Base-by-base conservation (phyloP, 1,140 invertebrate species). In the Cyphomyrmex costatus region DNA sequence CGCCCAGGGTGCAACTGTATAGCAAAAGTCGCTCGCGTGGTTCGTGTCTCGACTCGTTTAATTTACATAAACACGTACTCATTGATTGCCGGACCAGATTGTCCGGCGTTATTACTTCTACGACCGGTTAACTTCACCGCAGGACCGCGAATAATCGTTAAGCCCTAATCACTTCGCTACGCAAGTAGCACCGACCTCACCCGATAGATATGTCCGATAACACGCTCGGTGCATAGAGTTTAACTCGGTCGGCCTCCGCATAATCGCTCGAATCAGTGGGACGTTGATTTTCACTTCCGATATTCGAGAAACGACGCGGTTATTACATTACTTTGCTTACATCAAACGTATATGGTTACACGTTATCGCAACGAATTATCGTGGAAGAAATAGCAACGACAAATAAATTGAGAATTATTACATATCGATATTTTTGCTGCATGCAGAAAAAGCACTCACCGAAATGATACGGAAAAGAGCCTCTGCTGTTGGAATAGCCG, bases 31-130 rank as follows among this genome's bases (percentile, higher is more conserved):
- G 83, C 88, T 91, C 88, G 89, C 89, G 82, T 89, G 89, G 90
- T 92, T 93, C 88, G 90, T 93, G 89, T 91, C 89, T 80, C 90
- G 92, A 91, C 93, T 93, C 92, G 93, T 94, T 92, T 91, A 86
- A 94, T 94, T 94, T 93, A 92, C 94, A 94, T 94, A 94, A 94
- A 94, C 94, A 94, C 93, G 93, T 93, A 94, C 94, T 93, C 93
- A 94, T 94, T 93, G 94, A 94, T 94, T 93, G 93, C 93, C 84
- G 87, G 88, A 86, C 90, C 92, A 92, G 94, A 94, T 94, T 94
- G 91, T 87, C 88, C 51, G 86, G 88, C 89, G 92, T 94, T 94
- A 94, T 94, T 94, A 94, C 92, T 94, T 92, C 91, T 91, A 91
- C 92, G 89, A 90, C 87, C 92, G 90, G 88, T 93, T 91, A 91